phyloP scores from a whole-genome alignment of 2,797 vertebrate species.

The Petrocephalus schoutedeni region DNA sequence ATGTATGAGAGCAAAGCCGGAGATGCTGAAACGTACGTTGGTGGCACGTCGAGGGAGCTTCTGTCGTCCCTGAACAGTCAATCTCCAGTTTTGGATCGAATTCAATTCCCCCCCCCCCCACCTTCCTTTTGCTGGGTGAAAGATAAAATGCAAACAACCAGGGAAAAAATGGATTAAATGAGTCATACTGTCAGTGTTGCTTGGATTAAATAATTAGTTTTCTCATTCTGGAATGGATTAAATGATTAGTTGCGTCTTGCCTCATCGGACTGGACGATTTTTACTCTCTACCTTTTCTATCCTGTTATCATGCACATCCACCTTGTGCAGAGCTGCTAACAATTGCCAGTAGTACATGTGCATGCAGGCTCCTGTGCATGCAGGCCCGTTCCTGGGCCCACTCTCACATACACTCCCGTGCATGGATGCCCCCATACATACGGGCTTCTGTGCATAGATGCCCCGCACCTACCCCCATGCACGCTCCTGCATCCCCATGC shows the following conservation, averaged over 20 bases:
- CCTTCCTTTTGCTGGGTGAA: neutral
- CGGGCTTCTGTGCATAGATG: neutral
- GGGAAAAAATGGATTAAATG: conserved; percentile 8
- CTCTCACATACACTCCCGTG: neutral
- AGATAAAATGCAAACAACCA: neutral
- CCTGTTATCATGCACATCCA: neutral
- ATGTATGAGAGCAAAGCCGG: neutral
- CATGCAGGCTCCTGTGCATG: neutral
- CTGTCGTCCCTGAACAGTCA: neutral
- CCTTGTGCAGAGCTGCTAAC: neutral
- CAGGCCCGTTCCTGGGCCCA: too few relatives aligned
- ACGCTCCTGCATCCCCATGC: neutral
- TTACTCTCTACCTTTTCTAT: neutral
- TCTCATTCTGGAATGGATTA: neutral
- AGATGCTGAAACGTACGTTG: neutral
- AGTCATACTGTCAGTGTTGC: conserved; percentile 8
- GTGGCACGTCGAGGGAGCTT: neutral
- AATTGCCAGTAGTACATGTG: neutral
- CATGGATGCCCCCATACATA: neutral
- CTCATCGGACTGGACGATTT: neutral
- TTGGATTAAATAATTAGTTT: conserved; percentile 16
- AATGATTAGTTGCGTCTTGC: neutral
- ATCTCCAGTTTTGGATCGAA: neutral
- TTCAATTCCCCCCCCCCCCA: neutral
- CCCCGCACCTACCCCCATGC: neutral